Evolutionary conservation across 92 coral and sea anemone genomes (phyloP), one percentile per base, ranked within the genome.

Genomic region (Palythoa caribaeorum): DNA sequence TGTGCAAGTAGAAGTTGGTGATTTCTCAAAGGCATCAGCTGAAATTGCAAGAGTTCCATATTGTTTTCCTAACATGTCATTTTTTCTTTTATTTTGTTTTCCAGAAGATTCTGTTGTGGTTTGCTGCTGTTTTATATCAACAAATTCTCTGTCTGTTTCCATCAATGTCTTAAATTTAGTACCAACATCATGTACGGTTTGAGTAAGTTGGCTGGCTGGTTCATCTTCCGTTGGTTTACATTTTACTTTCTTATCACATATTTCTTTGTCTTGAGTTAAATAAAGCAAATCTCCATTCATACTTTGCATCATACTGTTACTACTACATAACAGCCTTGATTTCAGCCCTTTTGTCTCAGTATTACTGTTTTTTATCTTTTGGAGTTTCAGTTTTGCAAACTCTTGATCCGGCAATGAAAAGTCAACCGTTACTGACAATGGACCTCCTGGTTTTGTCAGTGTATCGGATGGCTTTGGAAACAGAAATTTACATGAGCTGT

Each of bases 351-450:
- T 83, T 2, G 47, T 36, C 40, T 44, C 78, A 11, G 55, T 14
- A 47, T 53, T 89, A 7, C 80, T 55, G 15, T 68, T 70, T 68
- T 88, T 93, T 51, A 95, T 91, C 73, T 93, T 95, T 28, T 92
- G 94, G 52, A 95, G 98, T 84, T 95, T 95, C 53, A 93, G 71
- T 81, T 93, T 93, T 7, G 91, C 98, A 91, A 91, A 95, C 84
- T 93, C 96, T 71, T 91, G 90, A 73, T 95, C 98, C 35, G 98
- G 98, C 76, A 95, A 86, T 57, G 94, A 89, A 87, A 95, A 95
- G 79, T 95, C 98, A 6, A 91, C 93, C 7, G 88, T 62, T 55
- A 92, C 79, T 9, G 79, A 60, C 62, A 91, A 76, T 13, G 94
- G 89, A 17, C 96, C 98, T 69, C 98, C 90, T 39, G 85, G 79